Base-by-base conservation (phyloP, 2,113 vertebrate genomes). In the Eretmochelys imbricata region DNA sequence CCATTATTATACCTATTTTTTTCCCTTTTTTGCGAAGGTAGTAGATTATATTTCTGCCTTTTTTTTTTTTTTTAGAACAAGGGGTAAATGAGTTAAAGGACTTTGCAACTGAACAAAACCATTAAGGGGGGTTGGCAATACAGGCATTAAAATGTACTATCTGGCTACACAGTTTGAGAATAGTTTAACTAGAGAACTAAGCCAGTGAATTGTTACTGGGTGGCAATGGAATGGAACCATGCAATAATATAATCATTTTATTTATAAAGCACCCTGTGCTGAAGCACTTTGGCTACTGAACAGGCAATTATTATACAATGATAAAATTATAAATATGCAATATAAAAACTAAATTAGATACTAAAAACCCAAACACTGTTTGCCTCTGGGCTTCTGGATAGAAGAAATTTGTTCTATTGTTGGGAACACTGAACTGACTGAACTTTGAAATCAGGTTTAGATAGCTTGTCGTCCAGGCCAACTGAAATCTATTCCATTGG, bases 51-150 rank as follows among this genome's bases (percentile, higher is more conserved):
- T 80, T 27, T n/a, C 89, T 89, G 55, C 31, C 4, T 42, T 62
- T 79, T 42, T 42, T 62, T 79, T n/a, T 38, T 42, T 42, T 89
- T 92, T 92, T 79, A 17, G 51, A 80, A 48, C 17, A 90, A 79
- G 5, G 2, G 78, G 20, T 5, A 85, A 78, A 49, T 57, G 2
- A 42, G 0, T 0, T 57, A 29, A 82, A n/a, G 4, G n/a, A 51
- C 35, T 91, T 42, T 78, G 35, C 53, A 89, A 49, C 11, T 87
- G 79, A 87, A 89, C 55, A 10, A 57, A 76, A 69, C 0, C 1
- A 53, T 53, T 42, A 79, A 49, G 20, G 29, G 10, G 22, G 6
- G 17, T 42, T 84, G 62, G 82, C n/a, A 91, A 24, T 2, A 59
- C 4, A 75, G 29, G 27, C 14, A 42, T 83, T 86, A 84, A 46